Evolutionary conservation across 2,797 vertebrate species (phyloP).

Genomic region (Lindbergichthys nudifrons): DNA sequence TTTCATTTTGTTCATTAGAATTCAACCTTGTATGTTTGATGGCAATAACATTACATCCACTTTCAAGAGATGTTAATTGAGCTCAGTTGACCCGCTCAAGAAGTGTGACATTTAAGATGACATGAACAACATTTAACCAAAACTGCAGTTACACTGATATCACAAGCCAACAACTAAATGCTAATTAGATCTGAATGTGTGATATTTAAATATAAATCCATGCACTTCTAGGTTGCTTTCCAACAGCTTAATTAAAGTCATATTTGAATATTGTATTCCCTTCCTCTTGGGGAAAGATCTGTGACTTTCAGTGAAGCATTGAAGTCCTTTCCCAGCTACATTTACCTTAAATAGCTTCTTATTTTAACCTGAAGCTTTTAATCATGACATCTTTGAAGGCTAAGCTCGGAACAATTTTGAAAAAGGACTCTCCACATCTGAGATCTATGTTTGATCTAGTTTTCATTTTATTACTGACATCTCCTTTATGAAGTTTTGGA

Average conservation of each 20-base stretch:
- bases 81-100: no score
- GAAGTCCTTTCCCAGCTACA: neutral
- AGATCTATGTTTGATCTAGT: neutral
- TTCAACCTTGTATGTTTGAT: neutral
- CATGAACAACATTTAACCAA: neutral
- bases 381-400: neutral
- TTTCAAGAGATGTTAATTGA: neutral
- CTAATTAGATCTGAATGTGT: neutral
- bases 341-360: conserved; percentile 1
- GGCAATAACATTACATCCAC: neutral
- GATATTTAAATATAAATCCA: neutral
- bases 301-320: no score
- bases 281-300: no score
- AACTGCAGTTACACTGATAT: neutral
- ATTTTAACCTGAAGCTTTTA: neutral
- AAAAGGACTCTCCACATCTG: neutral
- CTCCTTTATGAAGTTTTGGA: neutral
- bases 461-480: no score
- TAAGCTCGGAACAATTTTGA: neutral
- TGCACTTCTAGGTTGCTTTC: neutral
- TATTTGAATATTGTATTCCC: no score
- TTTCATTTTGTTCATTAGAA: neutral
- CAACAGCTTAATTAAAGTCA: neutral
- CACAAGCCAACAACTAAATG: no score
- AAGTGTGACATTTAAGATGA: neutral